phyloP scores from a whole-genome alignment of 1,140 invertebrate species.

The Drosophila gunungcola region DNA sequence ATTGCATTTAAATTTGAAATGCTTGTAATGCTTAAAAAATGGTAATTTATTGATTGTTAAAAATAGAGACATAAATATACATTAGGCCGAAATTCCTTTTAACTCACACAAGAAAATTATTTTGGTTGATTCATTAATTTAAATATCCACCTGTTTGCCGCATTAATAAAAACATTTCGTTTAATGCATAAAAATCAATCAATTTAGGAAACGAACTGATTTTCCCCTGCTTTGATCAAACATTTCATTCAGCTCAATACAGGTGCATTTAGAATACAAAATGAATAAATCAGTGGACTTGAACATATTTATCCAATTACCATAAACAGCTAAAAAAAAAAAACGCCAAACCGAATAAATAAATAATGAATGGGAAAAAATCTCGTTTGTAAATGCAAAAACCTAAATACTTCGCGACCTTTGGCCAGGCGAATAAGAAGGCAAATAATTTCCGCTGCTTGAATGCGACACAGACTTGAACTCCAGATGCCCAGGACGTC shows the following conservation, averaged over 20 bases:
- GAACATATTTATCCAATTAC: constrained; percentile 17
- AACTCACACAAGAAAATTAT: too few relatives aligned
- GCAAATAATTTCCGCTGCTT: constrained; percentile 40
- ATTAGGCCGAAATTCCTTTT: too few relatives aligned
- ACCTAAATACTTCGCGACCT: constrained; percentile 13
- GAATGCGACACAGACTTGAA: constrained; percentile 13
- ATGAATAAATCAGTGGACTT: constrained; percentile 10
- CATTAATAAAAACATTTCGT: background rate
- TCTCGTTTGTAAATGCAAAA: constrained; percentile 12
- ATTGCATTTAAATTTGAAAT: too few relatives aligned
- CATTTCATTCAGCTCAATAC: background rate
- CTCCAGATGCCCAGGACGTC: background rate
- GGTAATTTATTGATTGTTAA: too few relatives aligned
- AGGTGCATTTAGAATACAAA: constrained; percentile 4
- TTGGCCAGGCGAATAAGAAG: constrained; percentile 23
- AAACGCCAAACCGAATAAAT: background rate
- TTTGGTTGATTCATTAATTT: background rate
- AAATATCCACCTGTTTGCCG: background rate
- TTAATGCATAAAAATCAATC: too few relatives aligned
- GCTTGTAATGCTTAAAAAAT: too few relatives aligned
- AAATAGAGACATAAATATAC: too few relatives aligned
- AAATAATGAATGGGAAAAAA: constrained; percentile 4
- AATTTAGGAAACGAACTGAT: background rate
- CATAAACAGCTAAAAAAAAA: background rate
- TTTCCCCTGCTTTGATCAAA: background rate